A percentile compares a stretch with the other conserved stretches of the same genome.
These are phyloP conservation scores for Nanorana parkeri DNA, from an alignment of 2,113 vertebrate genomes.

Conservation along the genomic window DNA sequence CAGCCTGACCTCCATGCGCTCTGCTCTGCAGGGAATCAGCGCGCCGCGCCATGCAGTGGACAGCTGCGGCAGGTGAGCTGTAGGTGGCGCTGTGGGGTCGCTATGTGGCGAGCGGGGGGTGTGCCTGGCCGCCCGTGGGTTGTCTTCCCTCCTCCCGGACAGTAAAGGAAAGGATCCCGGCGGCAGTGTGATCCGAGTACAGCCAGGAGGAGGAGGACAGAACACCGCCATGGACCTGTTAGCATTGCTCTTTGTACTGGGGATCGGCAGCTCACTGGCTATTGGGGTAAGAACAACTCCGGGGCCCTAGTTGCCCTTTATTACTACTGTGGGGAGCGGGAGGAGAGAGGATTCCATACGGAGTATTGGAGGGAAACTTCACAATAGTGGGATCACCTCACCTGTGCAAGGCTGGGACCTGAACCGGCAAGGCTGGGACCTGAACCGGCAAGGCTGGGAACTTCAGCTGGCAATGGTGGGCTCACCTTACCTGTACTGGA, in stretches of 20 bases:
- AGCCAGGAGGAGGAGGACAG: neutral
- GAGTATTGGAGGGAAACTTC: too few species aligned
- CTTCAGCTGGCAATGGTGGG: too few species aligned
- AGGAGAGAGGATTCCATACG: too few species aligned
- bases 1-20: too few species aligned
- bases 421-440: too few species aligned
- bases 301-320: too few species aligned
- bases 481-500: too few species aligned
- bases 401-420: neutral
- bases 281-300: neutral
- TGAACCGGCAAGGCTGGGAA: too few species aligned
- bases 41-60: too few species aligned
- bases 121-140: neutral
- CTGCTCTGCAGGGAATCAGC: too few species aligned
- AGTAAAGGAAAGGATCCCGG: neutral
- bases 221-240: slow-evolving; percentile 9
- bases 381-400: too few species aligned
- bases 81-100: slow-evolving; percentile 25
- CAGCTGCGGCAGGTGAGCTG: neutral
- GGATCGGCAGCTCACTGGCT: slow-evolving; percentile 1
- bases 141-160: neutral
- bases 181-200: neutral
- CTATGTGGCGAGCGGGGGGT: neutral
- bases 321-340: too few species aligned
- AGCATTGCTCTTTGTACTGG: slow-evolving; percentile 3